Evolutionary conservation across 2,797 vertebrate species (phyloP).

Genomic region (Phoxinus dragarum): DNA sequence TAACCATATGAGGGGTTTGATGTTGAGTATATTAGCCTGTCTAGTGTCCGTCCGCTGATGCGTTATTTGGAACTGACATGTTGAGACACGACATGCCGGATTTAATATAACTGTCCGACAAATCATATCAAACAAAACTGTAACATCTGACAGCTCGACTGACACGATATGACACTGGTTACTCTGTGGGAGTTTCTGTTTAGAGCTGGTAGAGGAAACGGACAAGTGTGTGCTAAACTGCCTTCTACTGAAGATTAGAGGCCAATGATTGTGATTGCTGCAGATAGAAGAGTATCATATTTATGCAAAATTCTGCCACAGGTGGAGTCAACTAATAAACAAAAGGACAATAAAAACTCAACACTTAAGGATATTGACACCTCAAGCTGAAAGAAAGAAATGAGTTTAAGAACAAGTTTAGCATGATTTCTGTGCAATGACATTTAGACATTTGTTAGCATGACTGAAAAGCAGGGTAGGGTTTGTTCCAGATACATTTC

Average conservation of each 20-base stretch:
- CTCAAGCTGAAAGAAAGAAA: not conserved
- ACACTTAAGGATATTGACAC: not conserved
- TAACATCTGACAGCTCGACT: constrained; percentile 9
- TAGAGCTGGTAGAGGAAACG: not conserved
- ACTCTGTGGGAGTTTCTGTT: constrained; percentile 1
- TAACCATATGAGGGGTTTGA: constrained; percentile 17
- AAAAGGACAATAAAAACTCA: not conserved
- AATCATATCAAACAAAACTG: constrained; percentile 27
- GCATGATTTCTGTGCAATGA: not conserved
- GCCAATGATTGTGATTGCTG: not conserved
- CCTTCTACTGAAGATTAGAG: not conserved
- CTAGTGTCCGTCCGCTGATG: constrained; percentile 4
- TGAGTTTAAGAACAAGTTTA: not conserved
- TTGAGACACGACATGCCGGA: constrained; percentile 25
- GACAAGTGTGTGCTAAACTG: not conserved
- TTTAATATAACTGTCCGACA: constrained; percentile 35
- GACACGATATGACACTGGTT: constrained; percentile 33
- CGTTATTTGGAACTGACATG: constrained; percentile 33
- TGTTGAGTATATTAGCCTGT: constrained; percentile 30
- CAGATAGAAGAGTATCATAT: not conserved
- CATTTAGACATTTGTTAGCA: not conserved
- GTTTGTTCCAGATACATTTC: not conserved
- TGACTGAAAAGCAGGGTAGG: not conserved
- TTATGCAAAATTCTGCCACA: not conserved
- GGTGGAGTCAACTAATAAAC: constrained; percentile 17